Evolutionary conservation across 1,140 invertebrate genomes (phyloP).

Genomic region (Drosophila novamexicana): DNA sequence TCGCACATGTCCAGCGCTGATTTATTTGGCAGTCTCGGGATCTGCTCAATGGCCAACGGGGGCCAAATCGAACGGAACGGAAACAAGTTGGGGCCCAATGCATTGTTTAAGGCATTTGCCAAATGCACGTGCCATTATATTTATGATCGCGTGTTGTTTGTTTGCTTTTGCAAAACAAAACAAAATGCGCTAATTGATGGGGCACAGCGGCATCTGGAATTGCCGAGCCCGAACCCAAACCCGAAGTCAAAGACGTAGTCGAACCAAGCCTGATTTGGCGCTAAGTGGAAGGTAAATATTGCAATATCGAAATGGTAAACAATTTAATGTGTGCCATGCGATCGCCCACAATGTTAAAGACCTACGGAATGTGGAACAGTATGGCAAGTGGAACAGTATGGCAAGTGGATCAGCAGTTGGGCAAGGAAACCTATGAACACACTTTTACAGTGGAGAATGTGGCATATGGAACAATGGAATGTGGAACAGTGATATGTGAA

Average conservation of each 20-base stretch:
- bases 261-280: slow-evolving; percentile 18
- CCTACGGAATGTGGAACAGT: background rate
- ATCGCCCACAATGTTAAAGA: slow-evolving; percentile 13
- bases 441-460: background rate
- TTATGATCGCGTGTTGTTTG: slow-evolving; percentile 57
- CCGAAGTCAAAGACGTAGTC: background rate
- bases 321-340: background rate
- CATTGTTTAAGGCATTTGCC: slow-evolving; percentile 6
- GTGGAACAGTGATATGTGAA: background rate
- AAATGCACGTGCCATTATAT: slow-evolving; percentile 47
- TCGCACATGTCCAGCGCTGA: slow-evolving; percentile 12
- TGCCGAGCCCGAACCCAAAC: background rate
- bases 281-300: slow-evolving; percentile 27
- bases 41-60: background rate
- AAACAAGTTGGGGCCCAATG: background rate
- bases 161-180: slow-evolving; percentile 24
- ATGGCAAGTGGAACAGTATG: background rate
- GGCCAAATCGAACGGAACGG: background rate
- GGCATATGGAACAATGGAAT: background rate
- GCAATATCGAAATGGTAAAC: slow-evolving; percentile 29
- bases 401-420: background rate
- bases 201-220: slow-evolving; percentile 6
- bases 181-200: slow-evolving; percentile 28
- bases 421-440: background rate
- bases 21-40: slow-evolving; percentile 37